Percentiles rank a stretch among this genome's conserved stretches.
Conservation (phyloP, 2,797 vertebrate genomes). For the Chelon auratus region DNA sequence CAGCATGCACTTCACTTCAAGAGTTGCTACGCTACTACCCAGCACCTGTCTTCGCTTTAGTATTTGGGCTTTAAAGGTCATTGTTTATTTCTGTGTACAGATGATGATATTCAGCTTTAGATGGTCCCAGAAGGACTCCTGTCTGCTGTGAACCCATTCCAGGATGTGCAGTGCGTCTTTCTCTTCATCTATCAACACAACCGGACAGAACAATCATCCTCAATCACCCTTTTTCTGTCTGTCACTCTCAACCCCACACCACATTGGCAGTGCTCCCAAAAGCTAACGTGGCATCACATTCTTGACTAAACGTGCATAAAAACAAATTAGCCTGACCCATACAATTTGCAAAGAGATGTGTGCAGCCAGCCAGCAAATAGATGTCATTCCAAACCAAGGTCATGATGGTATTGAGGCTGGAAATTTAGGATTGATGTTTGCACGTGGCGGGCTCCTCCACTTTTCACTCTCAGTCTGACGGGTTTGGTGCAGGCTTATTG, state of each 20-base stretch:
- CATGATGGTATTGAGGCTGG: slow-evolving; percentile 81
- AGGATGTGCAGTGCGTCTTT: slow-evolving; percentile 60
- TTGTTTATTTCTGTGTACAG: slow-evolving; percentile 69
- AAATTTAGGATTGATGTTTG: slow-evolving; percentile 86
- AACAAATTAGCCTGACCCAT: slow-evolving; percentile 88
- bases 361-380: slow-evolving; percentile 88
- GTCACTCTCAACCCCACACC: slow-evolving; percentile 74
- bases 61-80: slow-evolving; percentile 71
- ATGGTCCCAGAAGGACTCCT: slow-evolving; percentile 75
- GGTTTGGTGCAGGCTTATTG: slow-evolving; percentile 67
- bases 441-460: slow-evolving; percentile 72
- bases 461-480: slow-evolving; percentile 73
- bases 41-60: slow-evolving; percentile 40
- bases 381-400: slow-evolving; percentile 88
- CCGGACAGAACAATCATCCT: slow-evolving; percentile 79
- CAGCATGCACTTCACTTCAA: slow-evolving; percentile 1
- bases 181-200: slow-evolving; percentile 82
- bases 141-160: slow-evolving; percentile 69
- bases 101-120: slow-evolving; percentile 77
- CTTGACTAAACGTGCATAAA: slow-evolving; percentile 89
- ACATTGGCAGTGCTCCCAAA: slow-evolving; percentile 76
- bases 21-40: slow-evolving; percentile 46
- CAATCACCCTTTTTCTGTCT: slow-evolving; percentile 82
- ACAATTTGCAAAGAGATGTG: slow-evolving; percentile 88
- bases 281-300: slow-evolving; percentile 83